Percentiles rank a stretch among this genome's conserved stretches.
Conservation (phyloP, 2,888 invertebrate genomes). For the Lissocephala sabroskyi region DNA sequence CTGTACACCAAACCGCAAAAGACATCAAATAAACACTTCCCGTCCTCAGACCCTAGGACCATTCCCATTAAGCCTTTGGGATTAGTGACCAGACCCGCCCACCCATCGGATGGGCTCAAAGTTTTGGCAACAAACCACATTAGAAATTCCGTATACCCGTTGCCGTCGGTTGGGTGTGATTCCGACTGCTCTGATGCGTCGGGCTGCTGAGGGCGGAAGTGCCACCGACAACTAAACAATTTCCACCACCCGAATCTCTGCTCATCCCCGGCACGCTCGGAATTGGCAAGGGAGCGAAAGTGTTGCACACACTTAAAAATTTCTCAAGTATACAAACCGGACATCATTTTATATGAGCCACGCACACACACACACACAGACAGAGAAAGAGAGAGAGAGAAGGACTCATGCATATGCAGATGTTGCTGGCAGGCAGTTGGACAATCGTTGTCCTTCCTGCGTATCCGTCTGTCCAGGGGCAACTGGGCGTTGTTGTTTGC, state of each 20-base stretch:
- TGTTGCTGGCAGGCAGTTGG: slow-evolving; percentile 22
- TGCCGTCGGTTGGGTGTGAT: too few relatives aligned
- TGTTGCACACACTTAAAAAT: slow-evolving; percentile 51
- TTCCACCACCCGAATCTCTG: too few relatives aligned
- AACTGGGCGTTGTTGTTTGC: slow-evolving; percentile 38
- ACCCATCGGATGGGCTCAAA: too few relatives aligned
- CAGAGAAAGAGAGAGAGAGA: too few relatives aligned
- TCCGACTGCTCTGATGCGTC: not conserved
- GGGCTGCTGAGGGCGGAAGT: slow-evolving; percentile 22
- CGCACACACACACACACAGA: slow-evolving; percentile 8
- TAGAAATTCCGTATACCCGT: too few relatives aligned
- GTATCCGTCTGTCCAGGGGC: slow-evolving; percentile 30
- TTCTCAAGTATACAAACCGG: slow-evolving; percentile 60
- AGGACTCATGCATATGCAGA: slow-evolving; percentile 36
- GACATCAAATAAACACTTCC: too few relatives aligned
- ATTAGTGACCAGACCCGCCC: too few relatives aligned
- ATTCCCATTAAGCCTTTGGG: too few relatives aligned
- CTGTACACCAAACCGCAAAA: too few relatives aligned
- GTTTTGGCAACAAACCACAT: too few relatives aligned
- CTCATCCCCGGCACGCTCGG: too few relatives aligned
- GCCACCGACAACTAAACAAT: slow-evolving; percentile 15
- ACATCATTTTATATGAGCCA: slow-evolving; percentile 42
- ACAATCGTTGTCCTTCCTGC: slow-evolving; percentile 37
- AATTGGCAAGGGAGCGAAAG: slow-evolving; percentile 39
- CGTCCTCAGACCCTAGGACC: too few relatives aligned